A percentile compares a stretch with the other conserved stretches of the same genome.
Evolutionary conservation across 2,888 invertebrate species (phyloP).

Genomic region (Lobophora halterata): DNA sequence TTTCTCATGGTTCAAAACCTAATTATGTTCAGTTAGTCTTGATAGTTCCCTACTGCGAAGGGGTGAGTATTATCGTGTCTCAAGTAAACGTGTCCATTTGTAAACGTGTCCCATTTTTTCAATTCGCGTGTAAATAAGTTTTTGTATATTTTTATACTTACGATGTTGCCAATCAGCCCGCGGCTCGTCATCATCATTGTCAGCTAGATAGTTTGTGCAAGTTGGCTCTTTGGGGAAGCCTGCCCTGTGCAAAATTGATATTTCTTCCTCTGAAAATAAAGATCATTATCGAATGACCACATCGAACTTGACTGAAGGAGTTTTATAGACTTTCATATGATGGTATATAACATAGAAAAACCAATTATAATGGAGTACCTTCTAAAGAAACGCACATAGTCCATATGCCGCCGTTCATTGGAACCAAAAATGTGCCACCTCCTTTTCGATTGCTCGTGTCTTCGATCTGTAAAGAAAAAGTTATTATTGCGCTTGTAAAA

Average conservation of each 20-base stretch:
- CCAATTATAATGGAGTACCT: slow-evolving; percentile 74
- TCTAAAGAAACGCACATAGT: slow-evolving; percentile 91
- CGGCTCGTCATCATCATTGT: slow-evolving; percentile 86
- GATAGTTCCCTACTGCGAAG: no score
- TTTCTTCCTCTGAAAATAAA: slow-evolving; percentile 83
- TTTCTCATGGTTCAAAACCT: no score
- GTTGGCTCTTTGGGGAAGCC: slow-evolving; percentile 85
- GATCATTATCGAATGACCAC: slow-evolving; percentile 1
- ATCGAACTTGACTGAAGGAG: no score
- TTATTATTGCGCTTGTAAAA: not conserved
- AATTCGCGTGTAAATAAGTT: not conserved
- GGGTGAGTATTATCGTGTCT: no score
- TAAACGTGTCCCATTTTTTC: no score
- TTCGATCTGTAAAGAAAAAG: slow-evolving; percentile 60
- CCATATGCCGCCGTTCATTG: slow-evolving; percentile 96
- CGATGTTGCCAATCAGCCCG: slow-evolving; percentile 90
- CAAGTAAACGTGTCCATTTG: no score
- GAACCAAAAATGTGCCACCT: slow-evolving; percentile 86
- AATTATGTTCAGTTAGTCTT: no score
- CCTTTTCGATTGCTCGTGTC: slow-evolving; percentile 64
- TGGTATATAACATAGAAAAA: not conserved
- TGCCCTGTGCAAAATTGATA: slow-evolving; percentile 82
- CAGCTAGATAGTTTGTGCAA: slow-evolving; percentile 91
- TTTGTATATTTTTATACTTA: slow-evolving; percentile 64
- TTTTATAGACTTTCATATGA: no score